Conservation (phyloP, 23 tunicate species). For the Styela plicata region DNA sequence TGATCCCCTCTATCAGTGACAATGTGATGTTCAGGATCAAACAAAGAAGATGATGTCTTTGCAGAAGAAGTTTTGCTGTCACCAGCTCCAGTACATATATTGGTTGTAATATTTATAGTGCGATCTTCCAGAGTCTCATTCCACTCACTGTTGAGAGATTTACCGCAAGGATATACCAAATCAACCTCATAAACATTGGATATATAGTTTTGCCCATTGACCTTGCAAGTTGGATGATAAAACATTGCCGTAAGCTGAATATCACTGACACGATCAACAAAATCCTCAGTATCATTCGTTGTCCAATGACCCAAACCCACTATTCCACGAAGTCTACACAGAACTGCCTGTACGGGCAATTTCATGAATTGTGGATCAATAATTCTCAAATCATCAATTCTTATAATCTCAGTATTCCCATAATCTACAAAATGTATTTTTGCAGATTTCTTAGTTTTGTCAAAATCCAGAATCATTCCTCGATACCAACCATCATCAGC, state of each 20-base stretch:
- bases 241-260: slow-evolving; percentile 51
- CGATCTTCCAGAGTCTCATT: slow-evolving; percentile 12
- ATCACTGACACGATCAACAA: slow-evolving; percentile 45
- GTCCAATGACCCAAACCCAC: slow-evolving; percentile 34
- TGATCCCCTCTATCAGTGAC: slow-evolving; percentile 29
- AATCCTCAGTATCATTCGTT: slow-evolving; percentile 37
- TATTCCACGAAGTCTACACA: slow-evolving; percentile 41
- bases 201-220: not conserved
- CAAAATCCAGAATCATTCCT: slow-evolving; percentile 28
- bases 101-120: not conserved
- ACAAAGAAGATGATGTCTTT: no score
- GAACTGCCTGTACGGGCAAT: slow-evolving; percentile 62
- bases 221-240: slow-evolving; percentile 3
- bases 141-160: slow-evolving; percentile 60
- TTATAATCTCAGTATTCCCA: slow-evolving; percentile 47
- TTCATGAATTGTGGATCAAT: slow-evolving; percentile 37
- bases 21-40: not conserved
- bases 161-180: slow-evolving; percentile 47
- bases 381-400: slow-evolving; percentile 21
- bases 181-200: slow-evolving; percentile 44
- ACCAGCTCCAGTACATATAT: not conserved
- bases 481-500: slow-evolving; percentile 70
- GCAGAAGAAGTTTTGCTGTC: not conserved
- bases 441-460: not conserved
- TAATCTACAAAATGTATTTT: slow-evolving; percentile 72